Evolutionary conservation across 2,888 invertebrate genomes (phyloP).

Genomic region (Ophioninae sp.): DNA sequence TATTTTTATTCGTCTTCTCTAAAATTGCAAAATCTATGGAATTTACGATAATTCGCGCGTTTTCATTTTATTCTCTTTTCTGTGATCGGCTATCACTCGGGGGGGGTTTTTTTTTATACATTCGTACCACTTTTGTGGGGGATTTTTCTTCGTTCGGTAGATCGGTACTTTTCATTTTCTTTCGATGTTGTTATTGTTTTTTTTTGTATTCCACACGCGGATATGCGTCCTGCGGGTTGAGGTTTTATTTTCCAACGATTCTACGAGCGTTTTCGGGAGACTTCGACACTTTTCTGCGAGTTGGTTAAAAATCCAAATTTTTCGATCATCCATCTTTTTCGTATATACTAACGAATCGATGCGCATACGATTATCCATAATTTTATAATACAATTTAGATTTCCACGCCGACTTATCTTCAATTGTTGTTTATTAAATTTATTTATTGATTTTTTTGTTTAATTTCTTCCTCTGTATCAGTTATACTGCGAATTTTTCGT

Average conservation of each 20-base stretch:
- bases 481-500: conserved; percentile 34
- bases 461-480: neutral
- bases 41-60: conserved; percentile 52
- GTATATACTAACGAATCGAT: conserved; percentile 58
- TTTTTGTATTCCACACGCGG: neutral
- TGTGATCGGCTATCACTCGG: conserved; percentile 13
- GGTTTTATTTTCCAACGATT: too few species aligned
- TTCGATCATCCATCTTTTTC: conserved; percentile 72
- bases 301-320: conserved; percentile 43
- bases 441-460: conserved; percentile 23
- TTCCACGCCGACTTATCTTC: conserved; percentile 23
- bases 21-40: conserved; percentile 61
- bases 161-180: neutral
- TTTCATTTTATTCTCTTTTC: conserved; percentile 42
- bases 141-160: neutral
- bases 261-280: neutral
- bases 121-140: conserved; percentile 33
- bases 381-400: conserved; percentile 56
- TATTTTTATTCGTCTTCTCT: conserved; percentile 36
- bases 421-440: conserved; percentile 18
- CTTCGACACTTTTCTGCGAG: neutral
- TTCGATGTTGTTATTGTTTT: neutral
- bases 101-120: conserved; percentile 46
- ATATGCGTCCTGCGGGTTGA: neutral
- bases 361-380: conserved; percentile 52